Evolutionary conservation across 2,888 invertebrate species (phyloP), one percentile per base, ranked within the genome.

Genomic region (Flexamia atlantica): DNA sequence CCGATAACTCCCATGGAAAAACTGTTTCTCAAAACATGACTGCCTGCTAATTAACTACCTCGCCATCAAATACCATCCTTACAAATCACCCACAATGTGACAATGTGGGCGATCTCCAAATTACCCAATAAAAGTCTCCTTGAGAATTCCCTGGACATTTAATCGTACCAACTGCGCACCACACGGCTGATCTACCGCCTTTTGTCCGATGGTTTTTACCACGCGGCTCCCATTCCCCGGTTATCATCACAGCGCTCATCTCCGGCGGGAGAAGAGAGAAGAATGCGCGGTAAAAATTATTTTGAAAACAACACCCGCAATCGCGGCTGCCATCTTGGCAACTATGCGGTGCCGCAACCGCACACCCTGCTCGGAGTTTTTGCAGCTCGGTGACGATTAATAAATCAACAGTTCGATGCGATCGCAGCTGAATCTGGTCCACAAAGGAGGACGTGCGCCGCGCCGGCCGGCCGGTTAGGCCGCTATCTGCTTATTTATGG

Each of bases 371-470:
- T 12, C 72, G 5, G 14, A 4, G 5, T 1, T 4, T 36, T 72
- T 72, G 36, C 40, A 40, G 72, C 60, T 32, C 72, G 72, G 72
- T 72, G 72, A 72, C 72, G 72, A 72, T 72, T 40, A 25, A 72
- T 72, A 72, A 72, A 72, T 72, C 72, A 72, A 72, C 72, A 32
- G 30, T 2, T 68, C 68, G 68, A 68, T 68, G 68, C 20, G 53
- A 68, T 68, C 32, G 7, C 32, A 68, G 28, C 68, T 30, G 53
- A 14, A 46, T 46, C 46, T 53, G 53, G 53, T 53, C 53, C 53
- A 32, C 68, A 32, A 32, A 32, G 68, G 68, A 30, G 7, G 14
- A 23, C 12, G n/a, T 5, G 60, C 60, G 25, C 25, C 60, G 60
- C 60, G 23, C 23, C 60, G 60, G 23, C 30, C 17, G 30, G 25